Conservation (phyloP, 1,140 invertebrate species). For the Thrips palmi region DNA sequence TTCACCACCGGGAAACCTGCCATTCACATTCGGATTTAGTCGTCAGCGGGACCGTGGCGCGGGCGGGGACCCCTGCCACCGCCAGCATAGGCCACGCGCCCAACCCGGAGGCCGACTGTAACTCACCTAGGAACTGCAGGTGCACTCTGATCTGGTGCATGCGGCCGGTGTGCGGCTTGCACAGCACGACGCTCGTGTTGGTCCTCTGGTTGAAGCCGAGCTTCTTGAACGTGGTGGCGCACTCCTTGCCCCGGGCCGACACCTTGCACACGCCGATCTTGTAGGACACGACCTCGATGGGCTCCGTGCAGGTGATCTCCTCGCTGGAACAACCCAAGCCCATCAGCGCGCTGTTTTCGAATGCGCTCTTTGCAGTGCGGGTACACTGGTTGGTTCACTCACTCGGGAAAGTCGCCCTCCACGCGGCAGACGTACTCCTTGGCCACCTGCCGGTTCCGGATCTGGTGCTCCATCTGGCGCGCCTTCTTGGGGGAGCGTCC, state of each 20-base stretch:
- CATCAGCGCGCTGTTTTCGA: too few species aligned
- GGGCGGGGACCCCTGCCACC: too few species aligned
- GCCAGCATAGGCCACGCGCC: too few species aligned
- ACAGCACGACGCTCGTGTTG: slow-evolving; percentile 80
- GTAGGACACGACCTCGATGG: slow-evolving; percentile 84
- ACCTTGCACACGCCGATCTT: slow-evolving; percentile 93
- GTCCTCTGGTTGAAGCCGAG: slow-evolving; percentile 59
- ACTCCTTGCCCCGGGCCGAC: slow-evolving; percentile 74
- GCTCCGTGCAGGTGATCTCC: slow-evolving; percentile 65
- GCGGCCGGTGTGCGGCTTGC: slow-evolving; percentile 82
- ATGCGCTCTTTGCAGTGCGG: too few species aligned
- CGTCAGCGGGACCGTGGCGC: too few species aligned
- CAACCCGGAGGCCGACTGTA: too few species aligned
- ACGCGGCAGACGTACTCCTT: slow-evolving; percentile 97
- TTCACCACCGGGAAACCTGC: slow-evolving; percentile 82
- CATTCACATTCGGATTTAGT: too few species aligned
- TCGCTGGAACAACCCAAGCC: too few species aligned
- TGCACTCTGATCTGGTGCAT: slow-evolving; percentile 99
- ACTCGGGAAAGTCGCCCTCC: slow-evolving; percentile 91
- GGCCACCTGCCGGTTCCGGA: slow-evolving; percentile 68
- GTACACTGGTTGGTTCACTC: too few species aligned
- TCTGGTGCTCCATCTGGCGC: slow-evolving; percentile 83
- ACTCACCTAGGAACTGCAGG: slow-evolving; percentile 83
- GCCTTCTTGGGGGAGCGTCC: slow-evolving; percentile 83
- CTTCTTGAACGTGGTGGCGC: slow-evolving; percentile 74